Conservation (phyloP, 2,797 vertebrate species). For the Eospalax fontanierii region DNA sequence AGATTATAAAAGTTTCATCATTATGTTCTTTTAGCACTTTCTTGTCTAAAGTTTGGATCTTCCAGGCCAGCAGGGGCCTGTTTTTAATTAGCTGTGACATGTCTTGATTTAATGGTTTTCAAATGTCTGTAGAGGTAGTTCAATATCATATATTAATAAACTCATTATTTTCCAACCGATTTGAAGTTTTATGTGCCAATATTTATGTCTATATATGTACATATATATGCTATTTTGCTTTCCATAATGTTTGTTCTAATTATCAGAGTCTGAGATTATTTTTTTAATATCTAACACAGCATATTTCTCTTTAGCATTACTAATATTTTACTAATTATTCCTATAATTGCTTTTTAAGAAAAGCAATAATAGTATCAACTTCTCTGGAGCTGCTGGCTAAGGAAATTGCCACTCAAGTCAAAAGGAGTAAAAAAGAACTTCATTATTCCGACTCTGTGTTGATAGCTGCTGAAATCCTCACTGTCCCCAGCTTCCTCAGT, state of each 20-base stretch:
- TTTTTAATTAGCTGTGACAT: not conserved
- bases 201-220: not conserved
- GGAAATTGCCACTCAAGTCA: not conserved
- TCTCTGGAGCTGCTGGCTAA: not conserved
- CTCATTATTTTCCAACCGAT: not conserved
- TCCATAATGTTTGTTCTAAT: not conserved
- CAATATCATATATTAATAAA: not conserved
- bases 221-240: not conserved
- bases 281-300: not conserved
- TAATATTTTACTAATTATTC: slow-evolving; percentile 28
- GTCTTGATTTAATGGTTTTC: not conserved
- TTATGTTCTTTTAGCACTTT: not conserved
- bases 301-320: not conserved
- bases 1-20: not conserved
- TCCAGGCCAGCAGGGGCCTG: not conserved
- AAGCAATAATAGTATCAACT: not conserved
- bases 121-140: not conserved
- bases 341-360: not conserved
- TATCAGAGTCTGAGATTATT: not conserved
- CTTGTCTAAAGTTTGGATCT: not conserved
- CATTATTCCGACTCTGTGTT: not conserved
- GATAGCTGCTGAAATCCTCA: not conserved
- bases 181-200: not conserved
- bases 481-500: not conserved
- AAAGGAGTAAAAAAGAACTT: not conserved